Evolutionary conservation across 2,797 vertebrate genomes (phyloP), one percentile per base, ranked within the genome.

Genomic region (Cygnus olor): DNA sequence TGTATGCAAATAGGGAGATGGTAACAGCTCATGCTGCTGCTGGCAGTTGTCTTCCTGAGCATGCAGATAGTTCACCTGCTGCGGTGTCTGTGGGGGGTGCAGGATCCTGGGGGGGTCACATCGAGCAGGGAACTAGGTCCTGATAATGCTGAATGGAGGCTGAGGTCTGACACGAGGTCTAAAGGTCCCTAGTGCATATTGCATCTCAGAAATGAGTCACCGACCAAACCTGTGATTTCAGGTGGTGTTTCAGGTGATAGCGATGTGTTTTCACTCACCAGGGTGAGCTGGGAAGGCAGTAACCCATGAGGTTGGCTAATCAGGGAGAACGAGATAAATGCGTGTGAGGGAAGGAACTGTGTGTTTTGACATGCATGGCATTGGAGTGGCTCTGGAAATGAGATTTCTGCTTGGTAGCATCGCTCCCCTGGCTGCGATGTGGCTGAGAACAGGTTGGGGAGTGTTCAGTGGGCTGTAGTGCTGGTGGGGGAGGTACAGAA

Each of bases 151-250:
- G 47, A 54, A 64, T 21, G 53, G 61, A 64, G 69, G 54, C 77
- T 45, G 83, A 74, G 51, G 64, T 61, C 63, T 40, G 45, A 14
- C 74, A 53, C 27, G 3, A 3, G 63, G 36, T 30, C 2, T 1
- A 38, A 91, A 89, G 54, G 88, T 88, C 73, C 1, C 3, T 3
- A 6, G 7, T n/a, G 27, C 2, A 14, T 69, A 40, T 32, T 42
- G 54, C 10, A 1, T 36, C 61, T 44, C 4, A 3, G 71, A 81
- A 80, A 53, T 10, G 56, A 87, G 72, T 80, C 47, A 7, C 44
- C 87, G 63, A 69, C 36, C 71, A 89, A 61, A 64, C n/a, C 84
- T 88, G 70, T 74, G 65, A 68, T 91, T 90, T 80, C 57, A 32
- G 49, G 13, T 36, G 57, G 57, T 42, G 70, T 81, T 82, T 18